These are phyloP conservation scores for Apomyelois bistriatella DNA, from an alignment of 2,888 invertebrate species.

Conservation along the genomic window DNA sequence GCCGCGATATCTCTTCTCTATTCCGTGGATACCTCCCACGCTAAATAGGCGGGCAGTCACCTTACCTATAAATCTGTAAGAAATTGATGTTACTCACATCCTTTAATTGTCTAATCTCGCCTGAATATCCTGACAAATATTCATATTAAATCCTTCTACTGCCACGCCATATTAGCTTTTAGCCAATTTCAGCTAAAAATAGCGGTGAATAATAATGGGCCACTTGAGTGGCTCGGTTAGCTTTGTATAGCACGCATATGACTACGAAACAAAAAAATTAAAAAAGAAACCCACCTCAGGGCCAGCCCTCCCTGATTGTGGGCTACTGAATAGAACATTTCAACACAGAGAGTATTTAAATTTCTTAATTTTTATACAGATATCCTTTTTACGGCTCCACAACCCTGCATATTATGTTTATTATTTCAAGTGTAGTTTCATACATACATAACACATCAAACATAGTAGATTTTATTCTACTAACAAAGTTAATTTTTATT, in stretches of 20 bases:
- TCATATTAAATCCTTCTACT: too few relatives aligned
- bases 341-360: constrained; percentile 51
- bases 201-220: constrained; percentile 22
- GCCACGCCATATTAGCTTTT: neutral
- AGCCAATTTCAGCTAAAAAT: neutral
- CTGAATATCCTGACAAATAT: too few relatives aligned
- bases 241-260: constrained; percentile 42
- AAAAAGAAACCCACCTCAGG: constrained; percentile 66
- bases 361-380: constrained; percentile 33
- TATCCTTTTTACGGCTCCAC: constrained; percentile 11
- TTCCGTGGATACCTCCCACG: too few relatives aligned
- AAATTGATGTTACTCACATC: too few relatives aligned
- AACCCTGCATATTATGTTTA: neutral
- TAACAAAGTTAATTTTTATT: too few relatives aligned
- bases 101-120: too few relatives aligned
- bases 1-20: too few relatives aligned
- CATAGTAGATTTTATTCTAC: too few relatives aligned
- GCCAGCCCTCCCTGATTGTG: constrained; percentile 55
- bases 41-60: too few relatives aligned
- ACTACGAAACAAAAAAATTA: constrained; percentile 68
- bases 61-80: too few relatives aligned
- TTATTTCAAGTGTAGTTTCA: neutral
- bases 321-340: constrained; percentile 67
- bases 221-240: constrained; percentile 59
- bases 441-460: too few relatives aligned